phyloP scores from a whole-genome alignment of 2,888 invertebrate species.

The Brenthis hecate region DNA sequence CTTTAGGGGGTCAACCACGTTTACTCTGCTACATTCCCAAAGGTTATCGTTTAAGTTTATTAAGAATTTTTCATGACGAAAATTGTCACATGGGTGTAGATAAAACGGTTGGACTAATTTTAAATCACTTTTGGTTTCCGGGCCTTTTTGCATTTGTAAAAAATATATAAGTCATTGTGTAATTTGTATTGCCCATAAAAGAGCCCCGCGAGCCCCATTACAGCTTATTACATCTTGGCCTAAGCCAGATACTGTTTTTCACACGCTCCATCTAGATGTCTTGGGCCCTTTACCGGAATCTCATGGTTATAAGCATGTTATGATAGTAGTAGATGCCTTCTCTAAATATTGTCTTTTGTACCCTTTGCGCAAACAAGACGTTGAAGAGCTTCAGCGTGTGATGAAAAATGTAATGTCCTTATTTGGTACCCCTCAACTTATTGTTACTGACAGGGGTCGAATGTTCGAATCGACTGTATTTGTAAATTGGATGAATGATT shows the following conservation, averaged over 20 bases:
- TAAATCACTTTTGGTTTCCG: too few relatives aligned
- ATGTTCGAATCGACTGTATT: constrained; percentile 15
- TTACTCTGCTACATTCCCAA: too few relatives aligned
- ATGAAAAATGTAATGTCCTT: constrained; percentile 6
- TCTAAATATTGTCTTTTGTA: constrained; percentile 9
- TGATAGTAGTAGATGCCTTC: constrained; percentile 11
- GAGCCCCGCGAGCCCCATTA: background rate
- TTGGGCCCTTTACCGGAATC: constrained; percentile 3
- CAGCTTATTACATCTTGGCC: constrained; percentile 5
- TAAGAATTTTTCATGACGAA: too few relatives aligned
- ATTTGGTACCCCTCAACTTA: constrained; percentile 10
- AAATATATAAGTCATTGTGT: too few relatives aligned
- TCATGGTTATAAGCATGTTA: background rate
- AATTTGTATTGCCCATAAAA: too few relatives aligned
- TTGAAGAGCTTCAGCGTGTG: background rate
- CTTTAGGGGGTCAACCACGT: too few relatives aligned
- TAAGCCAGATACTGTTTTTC: background rate
- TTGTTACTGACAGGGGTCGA: constrained; percentile 15
- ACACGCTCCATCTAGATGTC: background rate
- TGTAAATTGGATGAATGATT: background rate
- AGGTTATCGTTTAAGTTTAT: too few relatives aligned
- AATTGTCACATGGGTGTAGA: too few relatives aligned
- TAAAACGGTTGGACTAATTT: too few relatives aligned
- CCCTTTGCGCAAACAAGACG: constrained; percentile 1
- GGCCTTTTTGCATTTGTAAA: too few relatives aligned